phyloP scores from a whole-genome alignment of 30 jellyfish, hydroid and myxozoan species.

The Aurelia sp. region DNA sequence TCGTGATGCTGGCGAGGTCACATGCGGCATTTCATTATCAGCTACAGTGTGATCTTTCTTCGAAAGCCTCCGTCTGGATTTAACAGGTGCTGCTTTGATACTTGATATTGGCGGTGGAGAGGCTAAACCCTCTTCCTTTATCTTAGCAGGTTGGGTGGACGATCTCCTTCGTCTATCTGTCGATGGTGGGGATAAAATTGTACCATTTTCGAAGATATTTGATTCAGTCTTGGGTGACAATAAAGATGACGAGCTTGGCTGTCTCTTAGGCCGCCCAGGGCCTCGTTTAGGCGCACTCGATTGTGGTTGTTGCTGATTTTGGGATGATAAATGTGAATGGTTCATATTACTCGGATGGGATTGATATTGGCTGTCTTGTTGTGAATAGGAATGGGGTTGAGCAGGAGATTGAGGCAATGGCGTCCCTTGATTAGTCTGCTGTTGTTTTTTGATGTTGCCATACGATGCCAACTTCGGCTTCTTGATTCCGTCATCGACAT shows the following conservation, averaged over 20 bases:
- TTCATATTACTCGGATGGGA: constrained; percentile 8
- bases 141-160: constrained; percentile 15
- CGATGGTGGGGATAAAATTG: constrained; percentile 60
- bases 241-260: constrained; percentile 19
- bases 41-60: constrained; percentile 41
- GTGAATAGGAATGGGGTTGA: constrained; percentile 48
- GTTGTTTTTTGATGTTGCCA: background rate
- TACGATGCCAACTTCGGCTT: constrained; percentile 27
- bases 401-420: constrained; percentile 58
- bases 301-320: background rate
- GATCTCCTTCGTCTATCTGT: constrained; percentile 51
- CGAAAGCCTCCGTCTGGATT: constrained; percentile 55
- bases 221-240: constrained; percentile 41
- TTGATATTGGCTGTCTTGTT: constrained; percentile 21
- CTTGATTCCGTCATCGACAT: constrained; percentile 21
- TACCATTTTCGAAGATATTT: constrained; percentile 36
- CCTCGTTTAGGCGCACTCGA: constrained; percentile 42
- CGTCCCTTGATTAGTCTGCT: constrained; percentile 12
- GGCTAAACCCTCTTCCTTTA: constrained; percentile 41
- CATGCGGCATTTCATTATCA: constrained; percentile 39
- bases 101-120: constrained; percentile 65
- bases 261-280: constrained; percentile 83
- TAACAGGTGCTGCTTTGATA: constrained; percentile 53
- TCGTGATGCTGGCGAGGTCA: constrained; percentile 56
- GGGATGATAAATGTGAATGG: background rate